These are phyloP conservation scores for Gambusia yucatana DNA, from an alignment of 2,797 vertebrate species.

Conservation along the genomic window DNA sequence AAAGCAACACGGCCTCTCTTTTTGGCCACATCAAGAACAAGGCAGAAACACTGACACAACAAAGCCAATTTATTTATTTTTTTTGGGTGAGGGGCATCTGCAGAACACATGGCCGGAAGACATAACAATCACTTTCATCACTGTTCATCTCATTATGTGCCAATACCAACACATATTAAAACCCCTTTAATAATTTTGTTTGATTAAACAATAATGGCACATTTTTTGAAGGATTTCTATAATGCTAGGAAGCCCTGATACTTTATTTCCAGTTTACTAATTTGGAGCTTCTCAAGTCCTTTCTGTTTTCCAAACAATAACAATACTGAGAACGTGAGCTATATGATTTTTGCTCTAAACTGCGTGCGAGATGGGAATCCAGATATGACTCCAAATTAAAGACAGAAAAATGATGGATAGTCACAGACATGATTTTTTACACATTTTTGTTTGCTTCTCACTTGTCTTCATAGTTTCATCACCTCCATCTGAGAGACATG, in stretches of 20 bases:
- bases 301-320: slow-evolving; percentile 22
- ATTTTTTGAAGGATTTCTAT: slow-evolving; percentile 19
- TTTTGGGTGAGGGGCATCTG: slow-evolving; percentile 12
- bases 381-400: neutral
- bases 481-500: slow-evolving; percentile 33
- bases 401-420: slow-evolving; percentile 38
- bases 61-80: slow-evolving; percentile 56
- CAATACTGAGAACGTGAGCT: neutral
- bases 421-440: slow-evolving; percentile 10
- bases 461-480: slow-evolving; percentile 10
- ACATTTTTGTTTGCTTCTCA: slow-evolving; percentile 13
- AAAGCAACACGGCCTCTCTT: slow-evolving; percentile 24
- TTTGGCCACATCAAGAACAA: slow-evolving; percentile 31
- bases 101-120: slow-evolving; percentile 42
- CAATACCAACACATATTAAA: slow-evolving; percentile 37
- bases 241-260: slow-evolving; percentile 13
- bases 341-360: slow-evolving; percentile 8
- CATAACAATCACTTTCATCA: slow-evolving; percentile 42
- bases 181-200: slow-evolving; percentile 38
- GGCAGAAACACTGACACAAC: slow-evolving; percentile 46
- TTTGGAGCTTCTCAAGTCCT: slow-evolving; percentile 13
- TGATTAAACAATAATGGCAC: slow-evolving; percentile 42
- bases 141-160: slow-evolving; percentile 41
- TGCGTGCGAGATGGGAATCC: slow-evolving; percentile 22
- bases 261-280: slow-evolving; percentile 29